These are phyloP conservation scores for Rhopalosiphum maidis DNA, from an alignment of 1,140 invertebrate genomes.

Conservation along the genomic window DNA sequence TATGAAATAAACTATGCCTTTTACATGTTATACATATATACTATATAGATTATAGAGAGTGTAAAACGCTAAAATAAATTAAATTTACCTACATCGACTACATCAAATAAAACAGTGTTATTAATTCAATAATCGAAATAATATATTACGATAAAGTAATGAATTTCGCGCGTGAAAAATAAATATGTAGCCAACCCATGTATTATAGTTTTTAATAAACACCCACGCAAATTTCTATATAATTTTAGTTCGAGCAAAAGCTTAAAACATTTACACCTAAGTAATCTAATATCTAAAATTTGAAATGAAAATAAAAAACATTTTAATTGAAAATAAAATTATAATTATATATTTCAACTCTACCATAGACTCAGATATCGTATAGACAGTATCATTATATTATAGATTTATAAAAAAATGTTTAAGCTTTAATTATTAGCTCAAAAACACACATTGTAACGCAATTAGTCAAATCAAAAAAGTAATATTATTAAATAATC, in stretches of 20 bases:
- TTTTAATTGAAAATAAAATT: too few species aligned
- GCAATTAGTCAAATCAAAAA: not conserved
- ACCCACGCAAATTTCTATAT: not conserved
- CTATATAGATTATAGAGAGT: not conserved
- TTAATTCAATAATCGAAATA: not conserved
- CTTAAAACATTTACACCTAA: not conserved
- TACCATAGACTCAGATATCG: not conserved
- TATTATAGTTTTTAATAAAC: not conserved
- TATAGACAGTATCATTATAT: not conserved
- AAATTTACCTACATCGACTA: not conserved
- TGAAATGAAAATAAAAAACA: too few species aligned
- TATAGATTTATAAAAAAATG: not conserved
- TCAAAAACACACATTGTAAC: not conserved
- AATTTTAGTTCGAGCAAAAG: not conserved
- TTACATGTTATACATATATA: not conserved
- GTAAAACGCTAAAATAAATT: not conserved
- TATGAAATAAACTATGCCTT: not conserved
- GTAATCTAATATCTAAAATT: slow-evolving; percentile 6
- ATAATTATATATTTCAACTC: not conserved
- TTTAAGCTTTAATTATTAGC: not conserved
- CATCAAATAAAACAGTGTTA: not conserved
- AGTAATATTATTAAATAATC: not conserved
- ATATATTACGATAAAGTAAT: not conserved
- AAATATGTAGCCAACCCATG: not conserved
- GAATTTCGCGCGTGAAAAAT: not conserved